phyloP scores from a whole-genome alignment of 2,888 invertebrate genomes.

The Dynastes maya region DNA sequence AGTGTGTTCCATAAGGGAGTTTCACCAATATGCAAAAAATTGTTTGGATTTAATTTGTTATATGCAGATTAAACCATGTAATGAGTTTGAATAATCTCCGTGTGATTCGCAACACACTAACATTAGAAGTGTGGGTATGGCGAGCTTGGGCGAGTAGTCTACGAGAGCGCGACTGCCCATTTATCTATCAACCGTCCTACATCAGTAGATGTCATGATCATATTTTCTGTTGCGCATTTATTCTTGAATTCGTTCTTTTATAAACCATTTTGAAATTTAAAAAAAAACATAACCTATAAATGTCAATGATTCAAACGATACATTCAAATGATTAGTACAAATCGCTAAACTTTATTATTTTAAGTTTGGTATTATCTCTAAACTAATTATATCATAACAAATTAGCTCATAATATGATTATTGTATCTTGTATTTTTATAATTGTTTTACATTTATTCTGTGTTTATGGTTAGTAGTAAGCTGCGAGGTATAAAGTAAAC shows the following conservation, averaged over 20 bases:
- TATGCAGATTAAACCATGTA: neutral
- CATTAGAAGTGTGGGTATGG: constrained; percentile 12
- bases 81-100: neutral
- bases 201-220: too few species aligned
- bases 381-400: too few species aligned
- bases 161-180: neutral
- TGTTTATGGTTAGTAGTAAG: too few species aligned
- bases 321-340: neutral
- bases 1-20: constrained; percentile 22
- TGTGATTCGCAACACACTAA: neutral
- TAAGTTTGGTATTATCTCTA: too few species aligned
- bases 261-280: neutral
- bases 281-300: too few species aligned
- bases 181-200: neutral
- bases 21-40: neutral
- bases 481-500: too few species aligned
- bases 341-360: too few species aligned
- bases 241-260: neutral
- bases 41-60: neutral
- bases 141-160: neutral
- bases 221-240: neutral
- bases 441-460: too few species aligned
- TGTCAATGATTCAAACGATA: too few species aligned
- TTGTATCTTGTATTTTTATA: too few species aligned
- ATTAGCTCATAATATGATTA: too few species aligned